These are phyloP conservation scores for Caranx melampygus DNA, from an alignment of 2,113 vertebrate genomes.

Conservation along the genomic window DNA sequence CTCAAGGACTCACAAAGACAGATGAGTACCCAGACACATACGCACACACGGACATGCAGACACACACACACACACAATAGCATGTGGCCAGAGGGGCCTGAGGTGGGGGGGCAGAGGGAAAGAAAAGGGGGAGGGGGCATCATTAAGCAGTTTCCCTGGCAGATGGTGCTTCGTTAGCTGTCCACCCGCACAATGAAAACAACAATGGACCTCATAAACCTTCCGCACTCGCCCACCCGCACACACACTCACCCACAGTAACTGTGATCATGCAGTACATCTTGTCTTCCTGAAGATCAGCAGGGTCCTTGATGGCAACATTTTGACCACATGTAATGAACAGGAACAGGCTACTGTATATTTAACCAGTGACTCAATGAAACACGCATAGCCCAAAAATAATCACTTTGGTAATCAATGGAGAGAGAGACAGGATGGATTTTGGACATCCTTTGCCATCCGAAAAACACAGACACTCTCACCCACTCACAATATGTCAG, in stretches of 20 bases:
- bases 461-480: slow-evolving; percentile 44
- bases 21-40: neutral
- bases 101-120: slow-evolving; percentile 43
- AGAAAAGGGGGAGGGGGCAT: slow-evolving; percentile 54
- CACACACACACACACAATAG: slow-evolving; percentile 31
- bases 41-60: slow-evolving; percentile 10
- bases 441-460: slow-evolving; percentile 31
- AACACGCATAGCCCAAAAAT: slow-evolving; percentile 5
- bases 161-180: slow-evolving; percentile 76
- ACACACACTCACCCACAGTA: slow-evolving; percentile 4
- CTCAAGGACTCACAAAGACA: slow-evolving; percentile 12
- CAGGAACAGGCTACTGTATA: neutral
- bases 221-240: slow-evolving; percentile 11
- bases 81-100: slow-evolving; percentile 46
- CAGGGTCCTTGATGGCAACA: neutral
- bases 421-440: slow-evolving; percentile 23
- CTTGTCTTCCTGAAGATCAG: slow-evolving; percentile 6
- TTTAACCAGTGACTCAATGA: slow-evolving; percentile 13
- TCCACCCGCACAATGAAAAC: slow-evolving; percentile 56
- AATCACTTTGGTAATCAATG: neutral
- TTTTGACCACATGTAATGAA: slow-evolving; percentile 20
- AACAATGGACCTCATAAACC: slow-evolving; percentile 62
- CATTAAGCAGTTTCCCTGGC: slow-evolving; percentile 70
- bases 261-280: slow-evolving; percentile 19
- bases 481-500: slow-evolving; percentile 70